Percentiles rank a stretch among this genome's conserved stretches.
Conservation (phyloP, 2,113 vertebrate species). For the Campylomormyrus tamandua region DNA sequence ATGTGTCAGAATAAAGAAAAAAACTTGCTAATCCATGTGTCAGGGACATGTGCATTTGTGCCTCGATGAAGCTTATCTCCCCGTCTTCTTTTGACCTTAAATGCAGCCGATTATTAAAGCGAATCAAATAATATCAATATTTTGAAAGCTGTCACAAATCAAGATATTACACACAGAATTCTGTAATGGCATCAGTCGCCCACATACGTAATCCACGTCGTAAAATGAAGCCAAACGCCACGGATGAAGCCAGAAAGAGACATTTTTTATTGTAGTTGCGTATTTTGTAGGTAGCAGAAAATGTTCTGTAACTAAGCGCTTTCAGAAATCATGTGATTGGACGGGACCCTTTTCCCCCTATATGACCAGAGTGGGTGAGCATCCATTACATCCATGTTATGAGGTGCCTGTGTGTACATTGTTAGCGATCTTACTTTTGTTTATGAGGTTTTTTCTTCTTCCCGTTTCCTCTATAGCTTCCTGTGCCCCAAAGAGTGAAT, state of each 20-base stretch:
- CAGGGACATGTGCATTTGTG: constrained; percentile 4
- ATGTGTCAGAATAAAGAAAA: neutral
- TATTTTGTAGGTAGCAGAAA: neutral
- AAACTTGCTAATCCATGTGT: constrained; percentile 36
- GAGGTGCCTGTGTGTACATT: neutral
- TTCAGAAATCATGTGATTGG: neutral
- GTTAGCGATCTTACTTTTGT: neutral
- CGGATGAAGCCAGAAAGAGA: neutral
- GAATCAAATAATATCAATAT: neutral
- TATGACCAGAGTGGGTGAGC: neutral
- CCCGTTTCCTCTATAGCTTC: neutral
- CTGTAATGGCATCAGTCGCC: neutral
- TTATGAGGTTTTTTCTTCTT: neutral
- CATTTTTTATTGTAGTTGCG: neutral
- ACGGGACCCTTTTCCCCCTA: neutral
- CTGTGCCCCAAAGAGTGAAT: neutral
- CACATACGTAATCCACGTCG: neutral
- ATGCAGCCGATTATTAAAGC: neutral
- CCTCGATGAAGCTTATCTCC: neutral
- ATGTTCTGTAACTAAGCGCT: neutral
- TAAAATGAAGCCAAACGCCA: neutral
- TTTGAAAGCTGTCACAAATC: neutral
- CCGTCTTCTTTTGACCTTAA: neutral
- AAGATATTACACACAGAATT: neutral
- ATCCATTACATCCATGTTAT: neutral